phyloP scores from a whole-genome alignment of 2,888 invertebrate genomes.

The Cheilosia pagana region DNA sequence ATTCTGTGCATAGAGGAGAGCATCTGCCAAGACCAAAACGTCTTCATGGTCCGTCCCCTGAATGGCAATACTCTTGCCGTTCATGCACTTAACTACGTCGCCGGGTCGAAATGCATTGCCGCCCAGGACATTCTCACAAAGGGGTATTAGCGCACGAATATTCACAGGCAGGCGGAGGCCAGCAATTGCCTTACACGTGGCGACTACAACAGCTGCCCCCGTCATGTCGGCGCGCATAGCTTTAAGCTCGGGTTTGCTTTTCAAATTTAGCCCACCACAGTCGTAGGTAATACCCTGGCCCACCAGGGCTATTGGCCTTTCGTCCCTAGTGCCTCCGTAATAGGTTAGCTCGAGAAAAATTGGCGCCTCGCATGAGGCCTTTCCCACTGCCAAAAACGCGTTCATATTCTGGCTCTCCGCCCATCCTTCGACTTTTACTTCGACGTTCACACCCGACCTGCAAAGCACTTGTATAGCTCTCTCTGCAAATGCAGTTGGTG shows the following conservation, averaged over 20 bases:
- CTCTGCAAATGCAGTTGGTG: constrained; percentile 91
- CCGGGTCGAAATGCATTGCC: constrained; percentile 91
- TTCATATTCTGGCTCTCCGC: constrained; percentile 91
- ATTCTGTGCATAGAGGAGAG: constrained; percentile 89
- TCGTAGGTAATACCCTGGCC: constrained; percentile 89
- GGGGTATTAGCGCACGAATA: constrained; percentile 89
- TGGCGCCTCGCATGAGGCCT: constrained; percentile 91
- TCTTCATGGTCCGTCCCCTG: constrained; percentile 92
- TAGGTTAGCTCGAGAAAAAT: constrained; percentile 91
- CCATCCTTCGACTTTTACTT: constrained; percentile 86
- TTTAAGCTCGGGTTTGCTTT: constrained; percentile 85
- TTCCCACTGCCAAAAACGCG: constrained; percentile 89
- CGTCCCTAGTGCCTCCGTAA: constrained; percentile 86
- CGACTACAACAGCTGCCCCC: constrained; percentile 91
- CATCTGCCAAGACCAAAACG: constrained; percentile 90
- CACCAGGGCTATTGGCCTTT: constrained; percentile 89
- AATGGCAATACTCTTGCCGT: constrained; percentile 89
- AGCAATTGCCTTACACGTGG: constrained; percentile 88
- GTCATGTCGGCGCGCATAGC: constrained; percentile 93
- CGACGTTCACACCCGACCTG: constrained; percentile 82
- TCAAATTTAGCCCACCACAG: constrained; percentile 90
- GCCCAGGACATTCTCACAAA: constrained; percentile 91
- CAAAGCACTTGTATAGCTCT: constrained; percentile 84
- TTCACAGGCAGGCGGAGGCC: constrained; percentile 88
- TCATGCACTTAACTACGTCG: constrained; percentile 89